These are phyloP conservation scores for Octodon degus DNA, from an alignment of 2,113 vertebrate genomes.

Conservation along the genomic window DNA sequence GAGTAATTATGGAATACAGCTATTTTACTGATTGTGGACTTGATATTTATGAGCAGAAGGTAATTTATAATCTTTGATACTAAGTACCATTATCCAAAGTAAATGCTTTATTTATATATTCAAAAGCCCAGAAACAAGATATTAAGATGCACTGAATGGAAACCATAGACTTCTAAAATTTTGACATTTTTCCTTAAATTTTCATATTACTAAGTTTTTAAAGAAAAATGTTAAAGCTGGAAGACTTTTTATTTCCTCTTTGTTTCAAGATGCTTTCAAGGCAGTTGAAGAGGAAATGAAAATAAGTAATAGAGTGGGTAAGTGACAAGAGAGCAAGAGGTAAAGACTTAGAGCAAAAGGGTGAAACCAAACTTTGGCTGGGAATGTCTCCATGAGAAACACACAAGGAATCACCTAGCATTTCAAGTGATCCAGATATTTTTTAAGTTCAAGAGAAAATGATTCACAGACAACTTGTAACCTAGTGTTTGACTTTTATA, in stretches of 20 bases:
- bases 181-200: constrained; percentile 51
- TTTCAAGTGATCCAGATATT: not conserved
- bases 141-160: constrained; percentile 48
- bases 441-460: not conserved
- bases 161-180: constrained; percentile 51
- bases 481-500: not conserved
- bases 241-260: constrained; percentile 34
- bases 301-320: not conserved
- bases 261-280: constrained; percentile 49
- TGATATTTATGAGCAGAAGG: constrained; percentile 83
- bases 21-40: constrained; percentile 81
- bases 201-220: constrained; percentile 49
- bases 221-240: not conserved
- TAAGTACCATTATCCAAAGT: constrained; percentile 70
- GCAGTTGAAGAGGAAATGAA: constrained; percentile 1
- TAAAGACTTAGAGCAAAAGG: not conserved
- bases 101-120: constrained; percentile 75
- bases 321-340: not conserved
- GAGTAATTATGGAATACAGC: constrained; percentile 86
- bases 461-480: not conserved
- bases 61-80: constrained; percentile 81
- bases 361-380: not conserved
- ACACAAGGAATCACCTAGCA: not conserved
- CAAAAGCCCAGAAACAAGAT: constrained; percentile 35
- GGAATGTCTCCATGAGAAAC: not conserved